Evolutionary conservation across 2,888 invertebrate species (phyloP), one percentile per base, ranked within the genome.

Genomic region (Luffia ferchaultella): DNA sequence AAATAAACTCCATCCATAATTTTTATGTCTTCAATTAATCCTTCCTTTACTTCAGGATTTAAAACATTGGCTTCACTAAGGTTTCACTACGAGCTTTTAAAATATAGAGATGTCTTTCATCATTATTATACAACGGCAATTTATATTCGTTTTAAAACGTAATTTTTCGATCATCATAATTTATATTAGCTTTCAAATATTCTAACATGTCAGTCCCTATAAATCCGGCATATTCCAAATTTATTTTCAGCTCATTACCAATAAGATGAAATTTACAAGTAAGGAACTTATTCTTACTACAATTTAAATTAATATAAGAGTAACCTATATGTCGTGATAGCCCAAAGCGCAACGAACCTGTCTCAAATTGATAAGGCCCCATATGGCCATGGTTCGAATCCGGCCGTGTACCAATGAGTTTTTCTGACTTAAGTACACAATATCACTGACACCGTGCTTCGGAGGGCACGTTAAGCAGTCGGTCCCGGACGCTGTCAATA

Each of bases 21-120:
- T 51, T 52, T 17, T 17, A 49, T 52, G 7, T 53, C 51, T 0
- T 54, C 52, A 16, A 53, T 48, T 16, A 57, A 50, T 18, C 59
- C 57, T 55, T 57, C 51, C 45, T 48, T 54, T 9, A 53, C 41
- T 42, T 56, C 49, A 17, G 52, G 48, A 49, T 58, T 59, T 18
- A 48, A 17, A 42, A 59, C 47, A 9, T 57, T 52, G 7, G 58
- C 52, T 49, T 54, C 42, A 56, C 50, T 5, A 58, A 15, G 1
- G 55, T 54, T 50, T 57, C 57, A 19, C 49, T 49, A 18, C 57
- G 47, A 1, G 57, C 55, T 9, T 48, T 30, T 5, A 56, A 20
- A 45, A 3, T 18, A 42, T 48, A 48, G n/a, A 48, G 9, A 18
- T 3, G 18, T 18, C 5, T 16, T 18, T 18, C n/a, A 30, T 30